Percentiles rank a stretch among this genome's conserved stretches.
Conservation (phyloP, 1,140 invertebrate genomes). For the Drosophila sturtevanti region DNA sequence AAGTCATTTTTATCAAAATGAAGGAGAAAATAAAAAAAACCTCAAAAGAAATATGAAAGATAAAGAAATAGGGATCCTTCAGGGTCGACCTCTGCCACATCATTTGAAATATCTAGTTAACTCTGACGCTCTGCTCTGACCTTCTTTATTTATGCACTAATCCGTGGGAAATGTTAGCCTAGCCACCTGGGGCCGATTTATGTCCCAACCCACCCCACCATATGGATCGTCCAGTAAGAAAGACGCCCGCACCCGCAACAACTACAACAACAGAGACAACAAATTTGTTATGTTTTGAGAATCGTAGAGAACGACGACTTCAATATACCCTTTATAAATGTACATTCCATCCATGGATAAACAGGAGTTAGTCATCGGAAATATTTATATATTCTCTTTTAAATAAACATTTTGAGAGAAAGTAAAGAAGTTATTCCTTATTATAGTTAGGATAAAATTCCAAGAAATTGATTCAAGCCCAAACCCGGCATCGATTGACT, state of each 20-base stretch:
- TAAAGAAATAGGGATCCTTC: background rate
- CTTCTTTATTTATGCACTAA: slow-evolving; percentile 79
- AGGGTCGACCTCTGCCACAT: slow-evolving; percentile 42
- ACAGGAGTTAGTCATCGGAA: too few relatives aligned
- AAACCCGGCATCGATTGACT: background rate
- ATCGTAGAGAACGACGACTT: background rate
- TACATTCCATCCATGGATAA: too few relatives aligned
- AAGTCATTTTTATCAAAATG: background rate
- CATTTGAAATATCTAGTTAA: slow-evolving; percentile 73
- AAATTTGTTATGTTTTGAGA: background rate
- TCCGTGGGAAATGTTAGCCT: slow-evolving; percentile 71
- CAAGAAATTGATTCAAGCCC: background rate
- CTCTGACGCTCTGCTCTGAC: slow-evolving; percentile 51
- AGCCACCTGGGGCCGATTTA: slow-evolving; percentile 77
- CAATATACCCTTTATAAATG: slow-evolving; percentile 29
- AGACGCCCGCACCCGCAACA: slow-evolving; percentile 49
- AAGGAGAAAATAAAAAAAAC: background rate
- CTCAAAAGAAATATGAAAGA: slow-evolving; percentile 1
- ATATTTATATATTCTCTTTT: too few relatives aligned
- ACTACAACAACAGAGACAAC: slow-evolving; percentile 26
- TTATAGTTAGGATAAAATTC: too few relatives aligned
- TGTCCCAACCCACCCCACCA: slow-evolving; percentile 36
- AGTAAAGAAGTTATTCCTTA: too few relatives aligned
- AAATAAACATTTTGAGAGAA: too few relatives aligned
- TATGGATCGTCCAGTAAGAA: slow-evolving; percentile 1